Conservation (phyloP, 2,797 vertebrate genomes). For the Enteromius thamalakanensis region DNA sequence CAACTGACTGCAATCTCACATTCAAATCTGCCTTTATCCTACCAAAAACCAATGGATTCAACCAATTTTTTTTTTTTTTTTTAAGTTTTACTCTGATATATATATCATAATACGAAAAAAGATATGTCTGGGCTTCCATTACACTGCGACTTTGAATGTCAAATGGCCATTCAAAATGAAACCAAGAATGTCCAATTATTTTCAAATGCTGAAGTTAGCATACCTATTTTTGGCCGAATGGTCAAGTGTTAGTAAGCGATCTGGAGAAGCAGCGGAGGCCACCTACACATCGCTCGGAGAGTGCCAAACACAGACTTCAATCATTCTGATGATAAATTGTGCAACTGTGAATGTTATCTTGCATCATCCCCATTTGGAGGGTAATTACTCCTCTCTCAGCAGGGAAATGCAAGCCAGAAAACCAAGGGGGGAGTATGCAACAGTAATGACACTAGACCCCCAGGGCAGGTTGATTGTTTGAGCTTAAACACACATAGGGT, state of each 20-base stretch:
- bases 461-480: slow-evolving; percentile 39
- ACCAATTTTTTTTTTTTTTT: not conserved
- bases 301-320: slow-evolving; percentile 8
- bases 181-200: not conserved
- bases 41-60: not conserved
- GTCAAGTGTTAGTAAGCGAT: slow-evolving; percentile 12
- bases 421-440: slow-evolving; percentile 4
- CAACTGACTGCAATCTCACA: not conserved
- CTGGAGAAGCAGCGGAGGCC: not conserved
- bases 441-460: slow-evolving; percentile 49
- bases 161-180: not conserved
- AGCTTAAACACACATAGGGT: slow-evolving; percentile 29
- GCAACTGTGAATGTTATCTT: slow-evolving; percentile 45
- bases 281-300: slow-evolving; percentile 10
- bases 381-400: slow-evolving; percentile 51
- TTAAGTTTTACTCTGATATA: not conserved
- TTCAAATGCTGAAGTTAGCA: slow-evolving; percentile 1
- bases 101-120: not conserved
- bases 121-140: not conserved
- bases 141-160: not conserved
- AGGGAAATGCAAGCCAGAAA: slow-evolving; percentile 38
- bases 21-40: not conserved
- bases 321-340: slow-evolving; percentile 28
- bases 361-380: slow-evolving; percentile 50
- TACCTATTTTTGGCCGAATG: slow-evolving; percentile 3